Percentiles rank a stretch among this genome's conserved stretches.
Conservation (phyloP, 2,888 invertebrate genomes). For the Pteria penguin region DNA sequence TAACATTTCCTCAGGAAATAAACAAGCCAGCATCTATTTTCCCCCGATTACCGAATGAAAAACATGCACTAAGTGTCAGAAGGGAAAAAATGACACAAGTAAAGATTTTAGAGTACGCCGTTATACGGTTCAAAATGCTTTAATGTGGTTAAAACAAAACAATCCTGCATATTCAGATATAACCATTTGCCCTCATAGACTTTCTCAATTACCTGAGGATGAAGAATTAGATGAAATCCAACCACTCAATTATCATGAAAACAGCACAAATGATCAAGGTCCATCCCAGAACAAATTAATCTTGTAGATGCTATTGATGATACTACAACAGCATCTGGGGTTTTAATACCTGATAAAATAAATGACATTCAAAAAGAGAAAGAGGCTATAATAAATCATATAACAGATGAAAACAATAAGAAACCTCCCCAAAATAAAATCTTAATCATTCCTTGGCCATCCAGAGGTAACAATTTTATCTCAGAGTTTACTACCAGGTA, state of each 20-base stretch:
- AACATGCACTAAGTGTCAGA: slow-evolving; percentile 35
- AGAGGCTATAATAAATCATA: no score
- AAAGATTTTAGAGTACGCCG: slow-evolving; percentile 25
- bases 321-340: no score
- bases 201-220: slow-evolving; percentile 31
- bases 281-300: no score
- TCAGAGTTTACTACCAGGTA: slow-evolving; percentile 47
- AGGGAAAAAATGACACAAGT: slow-evolving; percentile 40
- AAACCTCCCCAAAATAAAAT: slow-evolving; percentile 8
- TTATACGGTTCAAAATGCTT: slow-evolving; percentile 21
- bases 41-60: slow-evolving; percentile 39
- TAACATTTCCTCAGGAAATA: slow-evolving; percentile 47
- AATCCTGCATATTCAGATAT: slow-evolving; percentile 40
- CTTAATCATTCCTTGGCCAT: slow-evolving; percentile 46
- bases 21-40: slow-evolving; percentile 45
- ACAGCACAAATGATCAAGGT: no score
- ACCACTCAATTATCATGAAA: no score
- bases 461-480: slow-evolving; percentile 35
- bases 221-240: no score
- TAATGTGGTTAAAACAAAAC: slow-evolving; percentile 23
- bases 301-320: no score
- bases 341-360: no score
- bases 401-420: not conserved
- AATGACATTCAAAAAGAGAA: not conserved
- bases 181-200: slow-evolving; percentile 28